phyloP scores from a whole-genome alignment of 2,888 invertebrate species.

The Zhuqinia jingwanae region DNA sequence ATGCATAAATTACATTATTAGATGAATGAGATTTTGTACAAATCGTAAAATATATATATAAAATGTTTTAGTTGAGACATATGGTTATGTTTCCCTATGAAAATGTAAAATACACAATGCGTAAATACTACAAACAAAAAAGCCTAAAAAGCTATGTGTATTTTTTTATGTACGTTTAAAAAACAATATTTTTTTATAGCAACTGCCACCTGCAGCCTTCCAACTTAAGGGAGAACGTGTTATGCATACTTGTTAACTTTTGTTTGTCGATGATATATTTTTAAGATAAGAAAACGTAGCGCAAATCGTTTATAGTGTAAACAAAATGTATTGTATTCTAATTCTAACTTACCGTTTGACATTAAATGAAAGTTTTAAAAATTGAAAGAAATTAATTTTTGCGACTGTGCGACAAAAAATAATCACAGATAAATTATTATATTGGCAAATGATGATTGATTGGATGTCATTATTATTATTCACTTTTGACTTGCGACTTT shows the following conservation, averaged over 20 bases:
- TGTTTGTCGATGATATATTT: slow-evolving; percentile 16
- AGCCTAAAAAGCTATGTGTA: slow-evolving; percentile 5
- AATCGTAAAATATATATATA: slow-evolving; percentile 19
- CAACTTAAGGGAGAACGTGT: not conserved
- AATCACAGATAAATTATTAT: too few relatives aligned
- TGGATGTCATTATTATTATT: too few relatives aligned
- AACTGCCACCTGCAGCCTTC: not conserved
- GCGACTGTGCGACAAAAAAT: too few relatives aligned
- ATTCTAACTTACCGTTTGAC: slow-evolving; percentile 4
- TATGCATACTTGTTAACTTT: slow-evolving; percentile 37
- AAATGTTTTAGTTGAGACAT: slow-evolving; percentile 1
- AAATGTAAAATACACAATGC: not conserved
- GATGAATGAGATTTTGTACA: slow-evolving; percentile 48
- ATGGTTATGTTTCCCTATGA: slow-evolving; percentile 14
- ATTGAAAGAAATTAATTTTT: too few relatives aligned
- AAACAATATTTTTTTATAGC: not conserved
- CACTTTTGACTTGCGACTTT: too few relatives aligned
- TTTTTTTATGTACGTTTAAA: not conserved
- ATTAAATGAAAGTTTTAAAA: not conserved
- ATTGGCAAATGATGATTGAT: too few relatives aligned
- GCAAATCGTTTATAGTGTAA: not conserved
- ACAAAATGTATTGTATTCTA: not conserved
- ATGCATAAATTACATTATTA: slow-evolving; percentile 44
- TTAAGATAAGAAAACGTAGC: slow-evolving; percentile 1
- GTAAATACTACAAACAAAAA: slow-evolving; percentile 5